A percentile compares a stretch with the other conserved stretches of the same genome.
phyloP scores from a whole-genome alignment of 2,888 invertebrate species.

The Plagiodera versicolora region DNA sequence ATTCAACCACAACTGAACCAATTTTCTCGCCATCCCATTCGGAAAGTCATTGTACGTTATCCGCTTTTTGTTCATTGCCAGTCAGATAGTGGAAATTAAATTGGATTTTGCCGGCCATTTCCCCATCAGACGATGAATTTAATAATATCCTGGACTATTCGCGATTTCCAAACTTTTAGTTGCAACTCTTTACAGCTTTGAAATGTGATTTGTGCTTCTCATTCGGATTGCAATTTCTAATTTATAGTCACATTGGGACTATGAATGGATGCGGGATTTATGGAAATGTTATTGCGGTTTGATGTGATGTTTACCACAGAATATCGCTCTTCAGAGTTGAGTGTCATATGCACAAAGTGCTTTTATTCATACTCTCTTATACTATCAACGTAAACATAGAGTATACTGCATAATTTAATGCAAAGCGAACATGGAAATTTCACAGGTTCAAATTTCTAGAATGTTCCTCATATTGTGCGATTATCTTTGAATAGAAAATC shows the following conservation, averaged over 20 bases:
- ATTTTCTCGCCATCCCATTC: neutral
- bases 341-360: too few relatives aligned
- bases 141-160: conserved; percentile 5
- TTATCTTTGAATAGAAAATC: too few relatives aligned
- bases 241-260: neutral
- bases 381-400: too few relatives aligned
- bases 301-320: conserved; percentile 7
- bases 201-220: conserved; percentile 17
- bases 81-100: conserved; percentile 1
- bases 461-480: too few relatives aligned
- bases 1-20: neutral
- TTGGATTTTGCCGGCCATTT: neutral
- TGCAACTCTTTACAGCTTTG: conserved; percentile 13
- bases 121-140: neutral
- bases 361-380: too few relatives aligned
- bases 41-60: conserved; percentile 1
- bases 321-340: too few relatives aligned
- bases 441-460: too few relatives aligned
- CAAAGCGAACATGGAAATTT: too few relatives aligned
- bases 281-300: conserved; percentile 19
- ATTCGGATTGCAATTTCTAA: conserved; percentile 5
- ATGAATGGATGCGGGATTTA: conserved; percentile 20
- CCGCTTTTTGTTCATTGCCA: neutral
- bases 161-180: conserved; percentile 8
- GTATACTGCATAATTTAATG: too few relatives aligned